Conservation (phyloP, 30 jellyfish, hydroid and myxozoan species). For the Cassiopea andromeda region DNA sequence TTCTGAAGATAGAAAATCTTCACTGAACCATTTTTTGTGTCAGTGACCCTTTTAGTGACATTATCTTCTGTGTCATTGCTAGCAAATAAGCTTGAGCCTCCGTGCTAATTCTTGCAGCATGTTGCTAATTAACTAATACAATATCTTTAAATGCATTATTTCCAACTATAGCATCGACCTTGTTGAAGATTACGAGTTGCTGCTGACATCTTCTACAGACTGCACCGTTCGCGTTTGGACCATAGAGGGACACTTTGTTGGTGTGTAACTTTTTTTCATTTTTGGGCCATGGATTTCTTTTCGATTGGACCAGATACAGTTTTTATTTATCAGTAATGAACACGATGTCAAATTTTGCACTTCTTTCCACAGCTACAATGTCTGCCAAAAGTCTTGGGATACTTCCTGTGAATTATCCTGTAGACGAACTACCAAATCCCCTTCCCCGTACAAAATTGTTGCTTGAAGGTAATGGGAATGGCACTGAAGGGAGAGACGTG, state of each 20-base stretch:
- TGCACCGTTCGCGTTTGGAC: conserved; percentile 93
- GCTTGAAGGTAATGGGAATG: no score
- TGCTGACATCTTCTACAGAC: conserved; percentile 88
- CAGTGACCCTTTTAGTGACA: neutral
- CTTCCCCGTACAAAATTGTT: no score
- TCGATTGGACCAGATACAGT: no score
- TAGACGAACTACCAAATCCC: no score
- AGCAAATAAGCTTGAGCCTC: no score
- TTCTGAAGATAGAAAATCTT: neutral
- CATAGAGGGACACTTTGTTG: conserved; percentile 88
- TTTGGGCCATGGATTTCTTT: no score
- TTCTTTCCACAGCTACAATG: no score
- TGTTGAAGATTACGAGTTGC: conserved; percentile 72
- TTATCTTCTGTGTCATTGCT: neutral
- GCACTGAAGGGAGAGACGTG: no score
- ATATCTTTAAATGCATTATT: neutral
- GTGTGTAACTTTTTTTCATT: conserved; percentile 18
- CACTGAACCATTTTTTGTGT: neutral
- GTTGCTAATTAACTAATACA: neutral
- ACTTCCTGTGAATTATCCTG: no score
- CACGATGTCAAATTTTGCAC: no score
- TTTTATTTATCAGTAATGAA: no score
- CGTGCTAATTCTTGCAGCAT: neutral
- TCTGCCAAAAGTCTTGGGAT: no score
- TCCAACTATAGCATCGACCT: conserved; percentile 47